Conservation (phyloP, 2,797 vertebrate species). For the Phoxinus dragarum region DNA sequence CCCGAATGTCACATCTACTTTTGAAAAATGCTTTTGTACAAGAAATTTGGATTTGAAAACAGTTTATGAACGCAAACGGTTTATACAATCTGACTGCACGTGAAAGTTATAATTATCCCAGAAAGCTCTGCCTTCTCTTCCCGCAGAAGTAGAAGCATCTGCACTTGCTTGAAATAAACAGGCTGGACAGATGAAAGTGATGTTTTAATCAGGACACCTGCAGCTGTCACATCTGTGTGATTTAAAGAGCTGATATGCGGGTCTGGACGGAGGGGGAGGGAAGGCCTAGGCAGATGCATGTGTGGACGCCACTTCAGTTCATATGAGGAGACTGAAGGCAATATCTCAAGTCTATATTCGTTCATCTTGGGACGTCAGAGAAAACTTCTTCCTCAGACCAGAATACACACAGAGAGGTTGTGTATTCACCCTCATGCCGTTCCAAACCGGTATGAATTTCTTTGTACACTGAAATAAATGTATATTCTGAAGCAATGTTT, state of each 20-base stretch:
- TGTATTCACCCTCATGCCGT: background rate
- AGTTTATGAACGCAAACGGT: background rate
- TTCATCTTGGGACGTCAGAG: background rate
- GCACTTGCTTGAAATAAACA: constrained; percentile 33
- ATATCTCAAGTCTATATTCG: background rate
- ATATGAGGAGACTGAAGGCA: background rate
- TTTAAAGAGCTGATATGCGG: constrained; percentile 22
- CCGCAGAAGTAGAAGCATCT: constrained; percentile 36
- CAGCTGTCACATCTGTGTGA: constrained; percentile 45
- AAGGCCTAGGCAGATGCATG: background rate
- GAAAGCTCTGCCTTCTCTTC: constrained; percentile 15
- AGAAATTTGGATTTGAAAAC: background rate
- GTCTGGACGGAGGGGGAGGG: background rate
- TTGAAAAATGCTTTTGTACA: background rate
- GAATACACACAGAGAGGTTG: constrained; percentile 4
- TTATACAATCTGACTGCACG: background rate
- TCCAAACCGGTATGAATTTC: background rate
- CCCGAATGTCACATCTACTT: background rate
- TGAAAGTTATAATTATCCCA: constrained; percentile 28
- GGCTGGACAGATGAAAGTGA: constrained; percentile 42
- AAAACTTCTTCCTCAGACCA: background rate
- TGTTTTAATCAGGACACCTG: constrained; percentile 52
- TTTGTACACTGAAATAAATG: background rate
- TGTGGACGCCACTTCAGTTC: background rate
- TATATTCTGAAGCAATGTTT: background rate